phyloP scores from a whole-genome alignment of 2,797 vertebrate species.

The Nasua narica region DNA sequence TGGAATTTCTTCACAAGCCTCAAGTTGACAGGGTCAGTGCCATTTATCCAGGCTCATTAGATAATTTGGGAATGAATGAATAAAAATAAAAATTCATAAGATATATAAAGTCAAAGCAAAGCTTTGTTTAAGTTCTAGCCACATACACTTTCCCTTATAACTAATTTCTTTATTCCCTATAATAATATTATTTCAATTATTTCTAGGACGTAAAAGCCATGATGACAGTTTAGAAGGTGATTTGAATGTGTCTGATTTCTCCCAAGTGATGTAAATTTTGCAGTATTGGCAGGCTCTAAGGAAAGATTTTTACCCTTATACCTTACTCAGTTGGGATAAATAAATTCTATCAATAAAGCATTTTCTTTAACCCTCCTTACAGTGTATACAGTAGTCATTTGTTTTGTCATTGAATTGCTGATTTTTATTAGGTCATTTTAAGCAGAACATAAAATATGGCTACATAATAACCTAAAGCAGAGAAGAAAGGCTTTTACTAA shows the following conservation, averaged over 20 bases:
- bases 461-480: not conserved
- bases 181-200: not conserved
- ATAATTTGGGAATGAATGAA: not conserved
- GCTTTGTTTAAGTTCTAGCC: not conserved
- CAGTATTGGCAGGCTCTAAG: not conserved
- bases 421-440: constrained; percentile 25
- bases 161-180: not conserved
- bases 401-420: constrained; percentile 35
- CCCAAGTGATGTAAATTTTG: not conserved
- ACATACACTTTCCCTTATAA: not conserved
- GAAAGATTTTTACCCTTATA: not conserved
- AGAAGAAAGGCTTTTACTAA: not conserved
- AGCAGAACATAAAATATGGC: constrained; percentile 15
- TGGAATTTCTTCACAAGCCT: not conserved
- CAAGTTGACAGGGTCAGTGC: not conserved
- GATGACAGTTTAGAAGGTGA: not conserved
- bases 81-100: not conserved
- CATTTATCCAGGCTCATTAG: not conserved
- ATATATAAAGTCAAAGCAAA: not conserved
- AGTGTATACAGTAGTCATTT: not conserved
- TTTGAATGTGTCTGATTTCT: not conserved
- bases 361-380: constrained; percentile 41
- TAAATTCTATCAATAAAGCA: constrained; percentile 18
- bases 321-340: not conserved
- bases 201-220: not conserved